Evolutionary conservation across 2,888 invertebrate genomes (phyloP), one percentile per base, ranked within the genome.

Genomic region (Ophion slaviceki): DNA sequence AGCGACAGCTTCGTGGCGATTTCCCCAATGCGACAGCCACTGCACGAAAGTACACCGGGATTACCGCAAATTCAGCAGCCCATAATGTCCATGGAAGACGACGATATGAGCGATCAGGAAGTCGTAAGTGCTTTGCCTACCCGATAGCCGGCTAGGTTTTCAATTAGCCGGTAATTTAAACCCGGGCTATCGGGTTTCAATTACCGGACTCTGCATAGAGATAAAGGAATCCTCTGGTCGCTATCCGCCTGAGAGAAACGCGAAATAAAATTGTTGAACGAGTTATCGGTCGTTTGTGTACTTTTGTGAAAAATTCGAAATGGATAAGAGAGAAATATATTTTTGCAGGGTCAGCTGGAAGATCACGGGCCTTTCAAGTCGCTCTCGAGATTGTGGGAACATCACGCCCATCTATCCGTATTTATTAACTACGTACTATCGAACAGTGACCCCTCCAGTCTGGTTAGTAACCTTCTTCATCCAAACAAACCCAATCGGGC

Each of bases 41-140:
- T 91, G 70, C 93, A 92, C 67, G 92, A 91, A 79, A 90, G 88
- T 82, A 93, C 90, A 90, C 90, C 93, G 82, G 93, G 93, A 81
- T 85, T 92, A 76, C 92, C 92, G 84, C 90, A 91, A 80, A 90
- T 93, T 2, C 97, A 97, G 92, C 96, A 97, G 92, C 96, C 97
- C 68, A 98, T 99, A 84, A 98, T 99, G 91, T 98, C 98, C 20
- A 98, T 99, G 98, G 99, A 99, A 93, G 99, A 99, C 92, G 99
- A 99, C 91, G 98, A 98, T 90, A 96, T 97, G 87, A 98, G 98
- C 0, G 97, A 98, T 91, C 97, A 97, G 90, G 98, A 98, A 94
- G 96, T 96, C 93, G 96, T 96, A 94, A 95, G 96, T 93, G 87
- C 66, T 71, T 45, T 53, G 11, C 17, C 32, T 53, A 53, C 17